Evolutionary conservation across 2,888 invertebrate genomes (phyloP).

Genomic region (Xestia rhomboidea): DNA sequence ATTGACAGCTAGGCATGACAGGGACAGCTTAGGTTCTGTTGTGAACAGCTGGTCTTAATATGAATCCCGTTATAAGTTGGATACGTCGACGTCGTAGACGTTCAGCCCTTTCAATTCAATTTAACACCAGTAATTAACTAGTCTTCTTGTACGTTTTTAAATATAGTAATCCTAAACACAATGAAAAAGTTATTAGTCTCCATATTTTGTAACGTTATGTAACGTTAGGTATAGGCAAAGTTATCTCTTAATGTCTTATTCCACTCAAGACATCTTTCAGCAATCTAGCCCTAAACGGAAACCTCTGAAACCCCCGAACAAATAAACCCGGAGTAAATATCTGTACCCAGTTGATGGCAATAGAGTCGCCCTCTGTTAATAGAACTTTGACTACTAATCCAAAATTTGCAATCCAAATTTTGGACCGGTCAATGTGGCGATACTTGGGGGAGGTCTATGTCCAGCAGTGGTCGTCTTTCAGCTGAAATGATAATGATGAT

Average conservation of each 20-base stretch:
- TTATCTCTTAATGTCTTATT: too few species aligned
- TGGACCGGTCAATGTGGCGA: too few species aligned
- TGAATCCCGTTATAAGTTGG: background rate
- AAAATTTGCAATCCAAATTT: background rate
- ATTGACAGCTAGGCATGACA: constrained; percentile 2
- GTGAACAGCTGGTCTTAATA: constrained; percentile 5
- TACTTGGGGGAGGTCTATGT: too few species aligned
- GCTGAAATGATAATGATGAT: too few species aligned
- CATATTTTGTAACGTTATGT: background rate
- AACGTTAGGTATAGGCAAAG: background rate
- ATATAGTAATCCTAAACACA: background rate
- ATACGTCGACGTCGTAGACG: background rate
- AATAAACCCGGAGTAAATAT: too few species aligned
- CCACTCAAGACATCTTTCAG: background rate
- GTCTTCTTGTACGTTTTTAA: background rate
- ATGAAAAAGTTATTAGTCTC: background rate
- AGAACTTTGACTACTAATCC: background rate
- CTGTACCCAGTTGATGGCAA: background rate
- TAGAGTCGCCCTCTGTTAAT: background rate
- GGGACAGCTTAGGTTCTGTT: background rate
- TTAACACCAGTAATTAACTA: background rate
- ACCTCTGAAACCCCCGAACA: background rate
- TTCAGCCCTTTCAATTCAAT: background rate
- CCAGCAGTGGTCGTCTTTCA: too few species aligned
- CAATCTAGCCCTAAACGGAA: background rate